Percentiles rank a stretch among this genome's conserved stretches.
phyloP scores from a whole-genome alignment of 92 coral and sea anemone genomes.

The Epizoanthus illoricatus region DNA sequence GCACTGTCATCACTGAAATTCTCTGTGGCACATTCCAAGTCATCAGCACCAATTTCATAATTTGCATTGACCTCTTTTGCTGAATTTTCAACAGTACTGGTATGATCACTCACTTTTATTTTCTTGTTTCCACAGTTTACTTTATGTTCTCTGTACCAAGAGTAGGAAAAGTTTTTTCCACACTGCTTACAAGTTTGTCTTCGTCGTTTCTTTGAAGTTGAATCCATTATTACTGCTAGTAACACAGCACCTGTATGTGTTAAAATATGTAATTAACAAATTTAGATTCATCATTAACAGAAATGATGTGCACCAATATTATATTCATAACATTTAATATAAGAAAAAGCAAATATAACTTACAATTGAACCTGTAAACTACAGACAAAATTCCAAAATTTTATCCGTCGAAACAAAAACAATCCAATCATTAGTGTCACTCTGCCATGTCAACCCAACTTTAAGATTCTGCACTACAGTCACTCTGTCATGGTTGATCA shows the following conservation, averaged over 20 bases:
- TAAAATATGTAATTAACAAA: not conserved
- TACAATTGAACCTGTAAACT: too few relatives aligned
- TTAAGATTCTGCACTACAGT: not conserved
- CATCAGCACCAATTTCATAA: not conserved
- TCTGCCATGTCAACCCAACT: not conserved
- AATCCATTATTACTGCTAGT: not conserved
- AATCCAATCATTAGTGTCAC: too few relatives aligned
- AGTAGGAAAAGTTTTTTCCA: conserved; percentile 1
- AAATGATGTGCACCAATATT: too few relatives aligned
- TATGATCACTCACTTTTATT: not conserved
- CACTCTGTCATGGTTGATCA: too few relatives aligned
- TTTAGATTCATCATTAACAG: not conserved
- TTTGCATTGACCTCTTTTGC: not conserved
- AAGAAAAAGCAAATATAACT: too few relatives aligned
- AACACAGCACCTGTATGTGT: not conserved
- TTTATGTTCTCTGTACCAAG: conserved; percentile 32
- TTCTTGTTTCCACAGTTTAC: not conserved
- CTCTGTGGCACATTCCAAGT: not conserved
- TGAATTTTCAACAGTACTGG: not conserved
- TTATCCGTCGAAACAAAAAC: too few relatives aligned
- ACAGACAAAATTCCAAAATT: too few relatives aligned
- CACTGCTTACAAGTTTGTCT: conserved; percentile 9
- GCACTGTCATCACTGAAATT: not conserved
- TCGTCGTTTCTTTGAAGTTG: not conserved
- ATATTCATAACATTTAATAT: too few relatives aligned